Conservation (phyloP, 2,888 invertebrate species). For the Dioctria rufipes region DNA sequence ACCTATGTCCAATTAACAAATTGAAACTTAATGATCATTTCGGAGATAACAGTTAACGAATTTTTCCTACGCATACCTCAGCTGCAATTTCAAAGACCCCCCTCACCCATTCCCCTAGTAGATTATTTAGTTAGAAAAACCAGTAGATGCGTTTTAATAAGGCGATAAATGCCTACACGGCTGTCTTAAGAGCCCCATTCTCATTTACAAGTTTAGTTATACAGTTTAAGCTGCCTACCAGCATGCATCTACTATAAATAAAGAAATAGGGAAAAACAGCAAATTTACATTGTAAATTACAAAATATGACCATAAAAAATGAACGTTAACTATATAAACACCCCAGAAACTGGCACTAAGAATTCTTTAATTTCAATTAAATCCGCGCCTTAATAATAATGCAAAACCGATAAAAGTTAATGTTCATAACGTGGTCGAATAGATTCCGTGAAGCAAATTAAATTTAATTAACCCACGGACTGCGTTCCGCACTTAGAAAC, state of each 20-base stretch:
- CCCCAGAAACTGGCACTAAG: background rate
- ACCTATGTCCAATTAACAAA: conserved; percentile 29
- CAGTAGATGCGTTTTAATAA: no score
- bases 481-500: background rate
- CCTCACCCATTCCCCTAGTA: no score
- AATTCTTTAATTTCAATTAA: conserved; percentile 2
- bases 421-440: conserved; percentile 4
- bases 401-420: conserved; percentile 21
- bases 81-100: no score
- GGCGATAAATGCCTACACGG: no score
- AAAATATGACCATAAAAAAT: background rate
- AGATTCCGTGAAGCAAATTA: conserved; percentile 13
- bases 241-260: no score
- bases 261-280: no score
- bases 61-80: no score
- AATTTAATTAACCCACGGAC: conserved; percentile 18
- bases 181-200: no score
- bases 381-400: conserved; percentile 4
- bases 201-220: no score
- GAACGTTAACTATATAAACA: background rate
- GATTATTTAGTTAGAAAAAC: no score
- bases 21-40: background rate
- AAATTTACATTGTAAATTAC: conserved; percentile 12
- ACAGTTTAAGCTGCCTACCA: no score
- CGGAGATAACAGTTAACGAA: no score